Conservation (phyloP, 2,797 vertebrate genomes). For the Prunella strophiata region DNA sequence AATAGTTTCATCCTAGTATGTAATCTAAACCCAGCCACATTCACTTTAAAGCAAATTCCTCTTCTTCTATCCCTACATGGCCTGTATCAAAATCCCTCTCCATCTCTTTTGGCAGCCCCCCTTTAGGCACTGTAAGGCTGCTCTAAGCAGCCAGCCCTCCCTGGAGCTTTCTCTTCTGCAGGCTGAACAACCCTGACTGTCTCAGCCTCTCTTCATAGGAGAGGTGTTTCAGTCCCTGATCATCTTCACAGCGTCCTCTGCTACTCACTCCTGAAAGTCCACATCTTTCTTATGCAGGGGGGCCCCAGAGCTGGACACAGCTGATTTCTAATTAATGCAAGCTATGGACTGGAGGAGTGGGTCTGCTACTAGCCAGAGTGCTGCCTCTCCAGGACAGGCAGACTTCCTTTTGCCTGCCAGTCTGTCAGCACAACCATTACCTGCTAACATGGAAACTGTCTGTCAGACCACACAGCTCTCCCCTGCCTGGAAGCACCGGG, state of each 20-base stretch:
- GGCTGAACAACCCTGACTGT: neutral
- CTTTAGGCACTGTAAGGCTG: neutral
- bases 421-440: neutral
- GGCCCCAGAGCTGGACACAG: neutral
- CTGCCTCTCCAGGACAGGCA: neutral
- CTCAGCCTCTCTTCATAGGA: neutral
- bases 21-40: neutral
- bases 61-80: neutral
- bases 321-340: neutral
- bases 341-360: neutral
- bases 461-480: fast-evolving
- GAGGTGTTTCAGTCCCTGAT: neutral
- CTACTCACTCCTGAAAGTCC: neutral
- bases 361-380: neutral
- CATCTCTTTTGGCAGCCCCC: neutral
- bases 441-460: neutral
- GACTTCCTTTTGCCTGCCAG: neutral
- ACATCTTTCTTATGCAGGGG: too few relatives aligned
- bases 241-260: neutral
- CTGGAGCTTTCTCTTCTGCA: neutral
- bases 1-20: neutral
- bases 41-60: neutral
- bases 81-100: neutral
- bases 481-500: fast-evolving
- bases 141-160: neutral